phyloP scores from a whole-genome alignment of 2,113 vertebrate species.

The Sylvietta virens region DNA sequence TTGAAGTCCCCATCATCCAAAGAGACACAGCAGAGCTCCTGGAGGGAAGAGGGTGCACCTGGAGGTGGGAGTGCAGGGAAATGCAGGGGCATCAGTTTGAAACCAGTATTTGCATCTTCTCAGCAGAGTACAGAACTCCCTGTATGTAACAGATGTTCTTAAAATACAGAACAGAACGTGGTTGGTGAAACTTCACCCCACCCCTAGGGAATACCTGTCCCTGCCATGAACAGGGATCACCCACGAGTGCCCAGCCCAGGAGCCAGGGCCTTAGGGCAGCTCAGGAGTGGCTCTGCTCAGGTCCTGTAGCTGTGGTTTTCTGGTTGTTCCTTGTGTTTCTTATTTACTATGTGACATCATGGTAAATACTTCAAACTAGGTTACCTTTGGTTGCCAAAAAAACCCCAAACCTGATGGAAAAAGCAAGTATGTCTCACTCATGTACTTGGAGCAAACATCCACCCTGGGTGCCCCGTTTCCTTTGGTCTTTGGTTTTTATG shows the following conservation, averaged over 20 bases:
- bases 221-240: neutral
- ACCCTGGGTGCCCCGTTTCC: neutral
- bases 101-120: conserved; percentile 18
- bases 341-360: neutral
- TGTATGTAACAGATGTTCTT: neutral
- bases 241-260: neutral
- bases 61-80: neutral
- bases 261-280: neutral
- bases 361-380: neutral
- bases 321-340: neutral
- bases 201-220: neutral
- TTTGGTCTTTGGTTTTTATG: neutral
- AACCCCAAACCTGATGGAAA: neutral
- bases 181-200: conserved; percentile 4
- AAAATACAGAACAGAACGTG: neutral
- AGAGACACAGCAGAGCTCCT: neutral
- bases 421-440: neutral
- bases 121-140: neutral
- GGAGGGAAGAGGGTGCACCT: rapidly evolving
- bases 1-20: neutral
- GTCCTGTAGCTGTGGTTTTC: neutral
- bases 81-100: neutral
- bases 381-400: neutral
- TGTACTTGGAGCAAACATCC: neutral
- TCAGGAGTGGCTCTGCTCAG: neutral